Conservation (phyloP, 1,140 invertebrate genomes). For the Limonius californicus region DNA sequence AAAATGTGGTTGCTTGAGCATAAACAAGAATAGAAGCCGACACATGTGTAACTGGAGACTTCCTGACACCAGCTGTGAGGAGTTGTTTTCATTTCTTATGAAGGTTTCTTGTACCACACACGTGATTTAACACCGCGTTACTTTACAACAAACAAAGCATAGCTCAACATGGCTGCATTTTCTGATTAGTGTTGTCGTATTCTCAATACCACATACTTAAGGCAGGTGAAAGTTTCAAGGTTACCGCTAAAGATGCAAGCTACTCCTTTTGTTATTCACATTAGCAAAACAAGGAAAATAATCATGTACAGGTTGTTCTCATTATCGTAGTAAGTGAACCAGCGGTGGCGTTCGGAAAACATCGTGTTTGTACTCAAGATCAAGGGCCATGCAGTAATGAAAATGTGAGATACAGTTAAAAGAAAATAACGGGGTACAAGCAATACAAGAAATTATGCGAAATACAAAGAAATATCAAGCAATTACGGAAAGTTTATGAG, state of each 20-base stretch:
- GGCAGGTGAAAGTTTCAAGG: not conserved
- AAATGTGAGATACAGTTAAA: too few relatives aligned
- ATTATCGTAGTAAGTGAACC: too few relatives aligned
- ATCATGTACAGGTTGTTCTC: too few relatives aligned
- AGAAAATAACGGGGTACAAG: too few relatives aligned
- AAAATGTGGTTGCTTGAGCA: not conserved
- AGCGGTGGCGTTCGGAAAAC: too few relatives aligned
- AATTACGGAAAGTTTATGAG: too few relatives aligned
- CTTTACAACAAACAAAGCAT: not conserved
- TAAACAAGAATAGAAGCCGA: constrained; percentile 18
- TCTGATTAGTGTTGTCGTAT: not conserved
- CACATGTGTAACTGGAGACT: constrained; percentile 32
- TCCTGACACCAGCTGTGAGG: constrained; percentile 30
- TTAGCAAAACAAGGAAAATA: too few relatives aligned
- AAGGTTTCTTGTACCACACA: constrained; percentile 6
- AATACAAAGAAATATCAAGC: too few relatives aligned
- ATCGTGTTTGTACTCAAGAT: too few relatives aligned
- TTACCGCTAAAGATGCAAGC: not conserved
- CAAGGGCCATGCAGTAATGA: too few relatives aligned
- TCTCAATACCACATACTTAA: not conserved
- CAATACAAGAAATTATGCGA: too few relatives aligned
- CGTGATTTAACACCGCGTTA: constrained; percentile 10
- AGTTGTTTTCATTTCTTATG: constrained; percentile 26
- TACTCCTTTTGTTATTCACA: too few relatives aligned
- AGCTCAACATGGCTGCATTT: not conserved